These are phyloP conservation scores for Nansenia antarctica DNA, from an alignment of 2,113 vertebrate genomes.

Conservation along the genomic window DNA sequence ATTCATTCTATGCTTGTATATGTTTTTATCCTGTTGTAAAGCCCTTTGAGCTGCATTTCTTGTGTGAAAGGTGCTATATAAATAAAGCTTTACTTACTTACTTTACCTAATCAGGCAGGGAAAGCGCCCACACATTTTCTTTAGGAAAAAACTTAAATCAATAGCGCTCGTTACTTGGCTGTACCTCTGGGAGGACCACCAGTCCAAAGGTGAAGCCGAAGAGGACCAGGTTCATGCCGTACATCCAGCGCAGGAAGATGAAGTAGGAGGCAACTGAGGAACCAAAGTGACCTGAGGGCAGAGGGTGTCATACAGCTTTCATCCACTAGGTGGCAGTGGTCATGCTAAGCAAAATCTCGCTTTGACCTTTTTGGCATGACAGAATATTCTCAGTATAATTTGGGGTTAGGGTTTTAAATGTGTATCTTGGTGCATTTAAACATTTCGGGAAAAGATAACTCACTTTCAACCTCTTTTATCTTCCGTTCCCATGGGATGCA, in stretches of 20 bases:
- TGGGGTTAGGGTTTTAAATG: too few relatives aligned
- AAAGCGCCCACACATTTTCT: too few relatives aligned
- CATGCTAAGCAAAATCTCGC: neutral
- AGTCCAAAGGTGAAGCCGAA: slow-evolving; percentile 96
- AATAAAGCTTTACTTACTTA: too few relatives aligned
- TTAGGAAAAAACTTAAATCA: too few relatives aligned
- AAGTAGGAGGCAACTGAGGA: slow-evolving; percentile 98
- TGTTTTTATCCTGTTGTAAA: too few relatives aligned
- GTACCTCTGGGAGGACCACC: slow-evolving; percentile 90
- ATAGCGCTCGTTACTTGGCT: too few relatives aligned
- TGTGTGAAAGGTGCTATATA: too few relatives aligned
- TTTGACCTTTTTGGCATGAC: too few relatives aligned
- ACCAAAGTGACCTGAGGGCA: slow-evolving; percentile 90
- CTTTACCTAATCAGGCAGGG: too few relatives aligned
- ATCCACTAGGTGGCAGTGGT: slow-evolving; percentile 1
- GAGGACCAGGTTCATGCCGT: slow-evolving; percentile 95
- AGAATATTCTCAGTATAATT: neutral
- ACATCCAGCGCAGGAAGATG: slow-evolving; percentile 99
- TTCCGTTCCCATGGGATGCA: slow-evolving; percentile 99
- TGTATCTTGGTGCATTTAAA: neutral
- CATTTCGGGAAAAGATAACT: slow-evolving; percentile 51
- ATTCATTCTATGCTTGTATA: too few relatives aligned
- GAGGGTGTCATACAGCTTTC: neutral
- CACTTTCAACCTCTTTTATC: slow-evolving; percentile 99
- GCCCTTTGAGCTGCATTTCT: too few relatives aligned